Base-by-base conservation (phyloP, 2,888 invertebrate species). In the Tinea semifulvella region DNA sequence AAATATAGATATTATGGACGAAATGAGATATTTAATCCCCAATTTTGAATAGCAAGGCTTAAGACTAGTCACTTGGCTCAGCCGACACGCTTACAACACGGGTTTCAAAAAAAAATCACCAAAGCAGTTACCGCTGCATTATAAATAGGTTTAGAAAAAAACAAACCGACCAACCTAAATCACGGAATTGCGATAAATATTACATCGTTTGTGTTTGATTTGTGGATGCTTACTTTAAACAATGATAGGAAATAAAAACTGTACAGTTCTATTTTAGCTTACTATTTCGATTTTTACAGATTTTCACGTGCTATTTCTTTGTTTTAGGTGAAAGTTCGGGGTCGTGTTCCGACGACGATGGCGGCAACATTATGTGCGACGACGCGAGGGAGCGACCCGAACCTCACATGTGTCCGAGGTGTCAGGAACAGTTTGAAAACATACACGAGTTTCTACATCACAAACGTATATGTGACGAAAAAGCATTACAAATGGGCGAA, bases 301-400 rank as follows among this genome's bases (percentile, higher is more conserved):
- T n/a, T n/a, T n/a, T 8, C 22, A 22, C 27, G 14, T 14, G 11
- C 26, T 38, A n/a, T 40, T 40, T 55, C 54, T 63, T 70, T 79
- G 77, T 86, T 85, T 38, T 76, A 88, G 88, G 86, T 65, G 87
- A 88, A 64, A 86, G 85, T 68, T 87, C 86, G 61, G 85, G 85
- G 50, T 86, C 86, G 47, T 84, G 84, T 57, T 87, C 87, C 46
- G 88, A 88, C 54, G 87, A 87, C 55, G 88, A 87, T 49, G 76
- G 76, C 51, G 70, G 68, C 57, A 69, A 75, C 71, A 71, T 61
- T 45, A 53, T 61, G 47, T 62, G 65, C 58, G 84, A 76, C 47
- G 76, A 76, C 49, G 68, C 76, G 51, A 79, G 83, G 54, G 81
- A 66, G 26, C 58, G 77, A 48, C 26, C 68, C 47, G 79, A 74